Conservation (phyloP, 2,888 invertebrate genomes). For the Drosophila greeni region DNA sequence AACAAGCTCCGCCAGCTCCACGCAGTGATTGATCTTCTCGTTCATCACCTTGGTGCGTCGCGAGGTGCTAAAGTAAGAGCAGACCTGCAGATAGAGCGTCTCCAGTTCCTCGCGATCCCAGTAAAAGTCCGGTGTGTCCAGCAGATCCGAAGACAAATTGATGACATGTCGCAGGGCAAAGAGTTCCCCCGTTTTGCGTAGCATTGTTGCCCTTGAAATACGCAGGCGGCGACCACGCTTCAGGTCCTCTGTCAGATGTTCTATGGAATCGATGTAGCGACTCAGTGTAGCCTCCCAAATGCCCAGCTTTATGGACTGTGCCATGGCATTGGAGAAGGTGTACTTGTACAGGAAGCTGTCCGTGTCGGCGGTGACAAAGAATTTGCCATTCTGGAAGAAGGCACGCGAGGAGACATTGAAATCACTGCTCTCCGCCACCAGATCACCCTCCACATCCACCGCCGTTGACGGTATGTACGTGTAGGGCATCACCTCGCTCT, state of each 20-base stretch:
- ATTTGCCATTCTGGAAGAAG: constrained; percentile 76
- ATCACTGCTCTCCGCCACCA: constrained; percentile 63
- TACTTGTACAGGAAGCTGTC: constrained; percentile 89
- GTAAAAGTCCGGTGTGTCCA: constrained; percentile 98
- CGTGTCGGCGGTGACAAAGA: constrained; percentile 78
- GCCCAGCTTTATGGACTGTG: constrained; percentile 94
- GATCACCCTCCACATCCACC: constrained; percentile 77
- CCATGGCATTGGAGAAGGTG: constrained; percentile 96
- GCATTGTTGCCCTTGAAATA: constrained; percentile 81
- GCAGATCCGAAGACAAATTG: constrained; percentile 94
- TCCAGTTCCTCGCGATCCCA: constrained; percentile 97
- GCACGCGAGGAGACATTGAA: constrained; percentile 76
- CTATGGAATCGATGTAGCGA: constrained; percentile 89
- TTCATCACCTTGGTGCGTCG: constrained; percentile 96
- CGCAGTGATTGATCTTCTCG: constrained; percentile 95
- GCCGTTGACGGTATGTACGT: constrained; percentile 80
- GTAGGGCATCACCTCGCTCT: constrained; percentile 92
- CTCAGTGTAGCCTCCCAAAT: constrained; percentile 95
- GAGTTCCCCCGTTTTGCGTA: constrained; percentile 90
- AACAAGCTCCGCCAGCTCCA: constrained; percentile 92
- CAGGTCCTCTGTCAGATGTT: constrained; percentile 88
- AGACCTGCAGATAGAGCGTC: constrained; percentile 88
- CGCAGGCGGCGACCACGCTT: constrained; percentile 86
- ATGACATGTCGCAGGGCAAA: constrained; percentile 93
- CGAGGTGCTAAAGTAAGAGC: constrained; percentile 89